Evolutionary conservation across 2,113 vertebrate species (phyloP).

Genomic region (Plecturocebus donacophilus): DNA sequence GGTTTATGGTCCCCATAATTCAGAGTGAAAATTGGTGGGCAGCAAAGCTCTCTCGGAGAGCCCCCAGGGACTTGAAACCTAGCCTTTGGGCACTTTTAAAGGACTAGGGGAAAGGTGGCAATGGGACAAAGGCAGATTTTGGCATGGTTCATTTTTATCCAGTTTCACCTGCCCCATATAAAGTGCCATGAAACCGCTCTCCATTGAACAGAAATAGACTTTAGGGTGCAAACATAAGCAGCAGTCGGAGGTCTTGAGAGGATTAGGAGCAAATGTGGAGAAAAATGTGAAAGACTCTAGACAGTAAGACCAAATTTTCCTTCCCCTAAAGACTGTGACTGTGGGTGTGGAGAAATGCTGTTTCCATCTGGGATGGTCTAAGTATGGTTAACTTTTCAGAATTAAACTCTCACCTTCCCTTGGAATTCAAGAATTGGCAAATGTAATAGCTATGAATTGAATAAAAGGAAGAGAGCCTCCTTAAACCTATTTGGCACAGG

Average conservation of each 20-base stretch:
- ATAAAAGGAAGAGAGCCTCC: neutral
- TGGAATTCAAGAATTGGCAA: neutral
- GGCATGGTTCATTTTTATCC: neutral
- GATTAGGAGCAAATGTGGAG: neutral
- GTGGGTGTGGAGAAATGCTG: neutral
- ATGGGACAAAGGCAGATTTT: neutral
- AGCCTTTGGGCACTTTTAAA: neutral
- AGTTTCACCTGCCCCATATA: neutral
- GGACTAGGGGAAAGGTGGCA: neutral
- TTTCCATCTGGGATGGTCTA: neutral
- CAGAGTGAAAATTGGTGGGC: constrained; percentile 9
- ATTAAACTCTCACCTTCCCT: neutral
- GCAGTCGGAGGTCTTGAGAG: neutral
- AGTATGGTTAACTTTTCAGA: neutral
- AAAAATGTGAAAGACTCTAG: neutral
- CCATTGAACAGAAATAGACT: neutral
- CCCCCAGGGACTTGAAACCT: neutral
- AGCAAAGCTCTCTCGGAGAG: neutral
- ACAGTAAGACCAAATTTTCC: neutral
- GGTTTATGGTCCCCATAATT: neutral
- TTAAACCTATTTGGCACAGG: neutral
- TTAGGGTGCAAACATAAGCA: neutral
- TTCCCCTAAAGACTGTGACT: neutral
- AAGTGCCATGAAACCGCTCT: neutral
- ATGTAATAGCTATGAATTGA: neutral